A percentile compares a stretch with the other conserved stretches of the same genome.
phyloP scores from a whole-genome alignment of 1,140 invertebrate genomes.

The Pseudomyrmex gracilis region DNA sequence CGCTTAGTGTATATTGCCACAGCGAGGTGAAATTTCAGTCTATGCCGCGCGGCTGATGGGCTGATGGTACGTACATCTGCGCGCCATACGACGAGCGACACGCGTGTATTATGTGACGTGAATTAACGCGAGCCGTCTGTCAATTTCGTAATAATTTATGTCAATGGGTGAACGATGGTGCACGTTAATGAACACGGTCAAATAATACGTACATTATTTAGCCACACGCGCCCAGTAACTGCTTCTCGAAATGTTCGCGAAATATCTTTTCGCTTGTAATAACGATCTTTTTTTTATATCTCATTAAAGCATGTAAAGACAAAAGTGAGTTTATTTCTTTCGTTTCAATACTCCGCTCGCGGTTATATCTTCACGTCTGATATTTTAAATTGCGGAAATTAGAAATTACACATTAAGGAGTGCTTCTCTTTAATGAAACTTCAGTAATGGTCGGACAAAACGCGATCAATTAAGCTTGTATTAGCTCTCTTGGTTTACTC shows the following conservation, averaged over 20 bases:
- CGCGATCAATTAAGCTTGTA: slow-evolving; percentile 29
- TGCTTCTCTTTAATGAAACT: slow-evolving; percentile 16
- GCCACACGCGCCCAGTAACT: not conserved
- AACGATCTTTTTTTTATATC: not conserved
- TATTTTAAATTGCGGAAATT: slow-evolving; percentile 8
- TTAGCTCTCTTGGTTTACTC: not conserved
- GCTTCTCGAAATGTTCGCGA: too few species aligned
- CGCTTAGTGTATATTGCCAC: slow-evolving; percentile 42
- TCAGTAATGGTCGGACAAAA: not conserved
- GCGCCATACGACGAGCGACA: slow-evolving; percentile 59
- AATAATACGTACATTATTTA: not conserved
- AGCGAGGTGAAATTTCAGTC: slow-evolving; percentile 78
- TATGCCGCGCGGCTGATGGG: not conserved
- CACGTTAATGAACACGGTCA: slow-evolving; percentile 14
- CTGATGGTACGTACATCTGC: slow-evolving; percentile 51
- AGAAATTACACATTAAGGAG: too few species aligned
- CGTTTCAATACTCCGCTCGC: not conserved
- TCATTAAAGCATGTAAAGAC: too few species aligned
- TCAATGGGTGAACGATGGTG: slow-evolving; percentile 14
- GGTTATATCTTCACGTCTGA: not conserved
- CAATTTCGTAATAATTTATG: slow-evolving; percentile 32
- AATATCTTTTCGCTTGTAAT: not conserved
- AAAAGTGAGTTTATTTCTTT: not conserved
- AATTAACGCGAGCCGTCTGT: slow-evolving; percentile 30
- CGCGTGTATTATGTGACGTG: slow-evolving; percentile 25